A percentile compares a stretch with the other conserved stretches of the same genome.
These are phyloP conservation scores for Tauraco hartlaubi DNA, from an alignment of 2,797 vertebrate genomes.

Conservation along the genomic window DNA sequence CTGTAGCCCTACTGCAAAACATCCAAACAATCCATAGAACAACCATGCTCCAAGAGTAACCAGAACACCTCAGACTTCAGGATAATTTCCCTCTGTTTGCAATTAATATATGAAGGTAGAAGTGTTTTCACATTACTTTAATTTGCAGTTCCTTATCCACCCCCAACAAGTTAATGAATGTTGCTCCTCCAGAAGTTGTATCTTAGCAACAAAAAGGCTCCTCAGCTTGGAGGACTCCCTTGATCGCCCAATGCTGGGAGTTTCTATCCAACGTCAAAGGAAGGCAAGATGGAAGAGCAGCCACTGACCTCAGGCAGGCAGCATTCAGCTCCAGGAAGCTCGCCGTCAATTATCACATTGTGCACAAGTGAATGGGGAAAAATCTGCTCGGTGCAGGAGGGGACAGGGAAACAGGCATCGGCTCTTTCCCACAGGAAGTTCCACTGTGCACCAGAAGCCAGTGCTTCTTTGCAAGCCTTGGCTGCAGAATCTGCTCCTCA, in stretches of 20 bases:
- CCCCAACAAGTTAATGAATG: slow-evolving; percentile 18
- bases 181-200: neutral
- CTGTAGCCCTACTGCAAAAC: neutral
- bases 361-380: neutral
- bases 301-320: neutral
- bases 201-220: slow-evolving; percentile 25
- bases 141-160: neutral
- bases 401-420: neutral
- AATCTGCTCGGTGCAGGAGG: neutral
- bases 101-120: slow-evolving; percentile 17
- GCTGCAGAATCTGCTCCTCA: neutral
- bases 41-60: neutral
- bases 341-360: slow-evolving; percentile 14
- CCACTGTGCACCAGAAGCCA: neutral
- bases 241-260: neutral
- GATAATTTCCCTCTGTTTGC: neutral
- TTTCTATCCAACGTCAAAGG: neutral
- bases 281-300: slow-evolving; percentile 40
- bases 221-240: neutral
- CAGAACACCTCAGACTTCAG: neutral
- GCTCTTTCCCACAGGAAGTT: slow-evolving; percentile 35
- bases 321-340: slow-evolving; percentile 45
- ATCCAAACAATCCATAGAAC: neutral
- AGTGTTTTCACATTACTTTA: slow-evolving; percentile 13
- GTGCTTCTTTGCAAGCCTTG: rapidly evolving